These are phyloP conservation scores for Lagenorhynchus albirostris DNA, from an alignment of 2,113 vertebrate genomes.

Conservation along the genomic window DNA sequence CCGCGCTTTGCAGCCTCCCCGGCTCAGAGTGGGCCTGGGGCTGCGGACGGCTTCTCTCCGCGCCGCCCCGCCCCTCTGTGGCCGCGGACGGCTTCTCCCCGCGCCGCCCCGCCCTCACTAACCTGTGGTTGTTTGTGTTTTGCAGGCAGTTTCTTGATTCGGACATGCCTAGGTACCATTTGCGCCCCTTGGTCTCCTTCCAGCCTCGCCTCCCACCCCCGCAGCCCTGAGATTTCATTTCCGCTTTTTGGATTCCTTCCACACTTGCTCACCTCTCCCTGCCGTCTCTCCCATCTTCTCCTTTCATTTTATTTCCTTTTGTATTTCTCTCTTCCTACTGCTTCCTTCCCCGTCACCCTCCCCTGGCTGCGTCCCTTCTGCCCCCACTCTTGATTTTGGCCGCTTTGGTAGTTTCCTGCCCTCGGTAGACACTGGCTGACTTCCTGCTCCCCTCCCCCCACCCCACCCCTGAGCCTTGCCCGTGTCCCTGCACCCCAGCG, in stretches of 20 bases:
- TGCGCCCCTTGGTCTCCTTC: conserved; percentile 79
- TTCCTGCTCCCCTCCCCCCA: not conserved
- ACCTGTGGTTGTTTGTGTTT: conserved; percentile 97
- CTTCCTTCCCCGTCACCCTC: conserved; percentile 25
- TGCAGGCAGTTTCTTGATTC: conserved; percentile 99
- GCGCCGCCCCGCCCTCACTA: conserved; percentile 84
- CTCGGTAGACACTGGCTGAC: conserved; percentile 60
- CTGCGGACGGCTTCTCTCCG: not conserved
- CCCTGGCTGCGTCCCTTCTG: conserved; percentile 64
- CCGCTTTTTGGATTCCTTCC: conserved; percentile 49
- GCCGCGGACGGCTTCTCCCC: too few species aligned
- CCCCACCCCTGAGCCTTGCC: not conserved
- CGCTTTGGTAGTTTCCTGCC: conserved; percentile 66
- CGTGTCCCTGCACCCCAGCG: not conserved
- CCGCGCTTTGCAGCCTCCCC: not conserved
- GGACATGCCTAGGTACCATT: conserved; percentile 99
- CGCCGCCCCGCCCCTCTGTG: not conserved
- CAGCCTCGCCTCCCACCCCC: conserved; percentile 28
- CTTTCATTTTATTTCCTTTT: conserved; percentile 53
- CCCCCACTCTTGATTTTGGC: conserved; percentile 55
- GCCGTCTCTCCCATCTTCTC: conserved; percentile 43
- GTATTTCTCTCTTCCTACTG: not conserved
- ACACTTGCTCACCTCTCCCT: conserved; percentile 32
- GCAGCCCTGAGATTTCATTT: conserved; percentile 58
- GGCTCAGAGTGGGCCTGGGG: not conserved